Evolutionary conservation across 2,797 vertebrate genomes (phyloP).

Genomic region (Peromyscus aztecus): DNA sequence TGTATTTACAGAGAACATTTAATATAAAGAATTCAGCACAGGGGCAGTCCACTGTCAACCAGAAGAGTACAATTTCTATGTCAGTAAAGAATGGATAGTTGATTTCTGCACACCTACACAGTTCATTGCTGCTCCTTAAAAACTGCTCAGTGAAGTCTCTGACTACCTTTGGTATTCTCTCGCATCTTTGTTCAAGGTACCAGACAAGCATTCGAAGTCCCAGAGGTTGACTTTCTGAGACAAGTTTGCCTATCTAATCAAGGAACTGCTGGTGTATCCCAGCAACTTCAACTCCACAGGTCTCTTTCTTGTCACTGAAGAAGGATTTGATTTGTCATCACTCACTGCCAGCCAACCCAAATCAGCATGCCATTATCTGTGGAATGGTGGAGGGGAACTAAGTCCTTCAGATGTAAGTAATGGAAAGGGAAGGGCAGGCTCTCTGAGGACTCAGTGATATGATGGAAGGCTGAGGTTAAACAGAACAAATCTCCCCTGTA

Average conservation of each 20-base stretch:
- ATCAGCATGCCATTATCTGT: not conserved
- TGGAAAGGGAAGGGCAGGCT: not conserved
- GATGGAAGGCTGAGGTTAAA: constrained; percentile 26
- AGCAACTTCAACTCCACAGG: not conserved
- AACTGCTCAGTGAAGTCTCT: not conserved
- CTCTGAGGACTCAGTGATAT: constrained; percentile 29
- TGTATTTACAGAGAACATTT: not conserved
- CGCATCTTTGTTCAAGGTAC: not conserved
- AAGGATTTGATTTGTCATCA: not conserved
- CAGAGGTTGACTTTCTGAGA: not conserved
- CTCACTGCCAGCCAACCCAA: not conserved
- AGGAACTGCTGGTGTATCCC: not conserved
- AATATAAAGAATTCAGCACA: not conserved
- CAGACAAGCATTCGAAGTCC: not conserved
- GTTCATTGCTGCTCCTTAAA: not conserved
- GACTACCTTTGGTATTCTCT: not conserved
- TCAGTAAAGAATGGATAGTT: not conserved
- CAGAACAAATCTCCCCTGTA: constrained; percentile 56
- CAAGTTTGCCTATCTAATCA: not conserved
- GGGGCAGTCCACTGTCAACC: not conserved
- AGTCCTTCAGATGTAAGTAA: not conserved
- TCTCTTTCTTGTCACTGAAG: not conserved
- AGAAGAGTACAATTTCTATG: not conserved
- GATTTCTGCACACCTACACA: not conserved
- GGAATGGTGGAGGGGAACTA: not conserved